These are phyloP conservation scores for Pandion haliaetus DNA, from an alignment of 2,113 vertebrate species.

Conservation along the genomic window DNA sequence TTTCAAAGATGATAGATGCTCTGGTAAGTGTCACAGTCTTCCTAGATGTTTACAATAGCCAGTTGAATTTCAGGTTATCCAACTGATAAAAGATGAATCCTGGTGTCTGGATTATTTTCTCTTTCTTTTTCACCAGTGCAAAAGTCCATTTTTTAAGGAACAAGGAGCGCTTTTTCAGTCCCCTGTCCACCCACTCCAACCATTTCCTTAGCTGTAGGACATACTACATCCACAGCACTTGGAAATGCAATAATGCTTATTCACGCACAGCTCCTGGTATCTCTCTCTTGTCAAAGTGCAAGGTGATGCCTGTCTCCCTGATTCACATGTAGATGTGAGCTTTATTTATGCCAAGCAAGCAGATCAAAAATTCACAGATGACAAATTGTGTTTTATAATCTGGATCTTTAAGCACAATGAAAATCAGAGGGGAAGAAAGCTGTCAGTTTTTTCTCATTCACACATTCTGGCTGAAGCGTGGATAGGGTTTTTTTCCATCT, in stretches of 20 bases:
- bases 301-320: neutral
- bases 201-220: neutral
- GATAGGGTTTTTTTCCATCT: conserved; percentile 1
- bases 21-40: neutral
- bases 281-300: neutral
- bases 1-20: neutral
- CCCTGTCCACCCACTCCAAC: neutral
- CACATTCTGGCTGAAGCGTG: neutral
- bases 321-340: neutral
- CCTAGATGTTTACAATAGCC: neutral
- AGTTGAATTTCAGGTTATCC: neutral
- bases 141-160: neutral
- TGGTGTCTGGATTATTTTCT: neutral
- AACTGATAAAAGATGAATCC: neutral
- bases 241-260: neutral
- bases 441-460: neutral
- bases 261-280: neutral
- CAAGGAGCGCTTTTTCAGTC: neutral
- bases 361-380: neutral
- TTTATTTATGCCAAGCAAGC: conserved; percentile 30
- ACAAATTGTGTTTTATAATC: neutral
- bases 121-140: neutral
- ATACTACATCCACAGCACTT: neutral
- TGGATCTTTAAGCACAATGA: neutral
- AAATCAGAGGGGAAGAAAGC: conserved; percentile 2